Evolutionary conservation across 2,113 vertebrate species (phyloP).

Genomic region (Carollia perspicillata): DNA sequence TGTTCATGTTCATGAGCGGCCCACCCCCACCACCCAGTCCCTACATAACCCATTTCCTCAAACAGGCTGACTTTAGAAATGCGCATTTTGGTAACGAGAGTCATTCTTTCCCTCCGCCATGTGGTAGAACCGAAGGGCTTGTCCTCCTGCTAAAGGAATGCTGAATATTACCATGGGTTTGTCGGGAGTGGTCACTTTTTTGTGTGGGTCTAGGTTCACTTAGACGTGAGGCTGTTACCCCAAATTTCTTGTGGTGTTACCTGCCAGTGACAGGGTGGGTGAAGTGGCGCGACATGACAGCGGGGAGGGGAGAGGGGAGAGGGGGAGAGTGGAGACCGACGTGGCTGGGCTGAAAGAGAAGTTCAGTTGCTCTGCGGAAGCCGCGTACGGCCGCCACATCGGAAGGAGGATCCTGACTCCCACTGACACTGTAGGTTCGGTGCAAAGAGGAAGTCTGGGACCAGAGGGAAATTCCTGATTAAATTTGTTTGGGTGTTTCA

Average conservation of each 20-base stretch:
- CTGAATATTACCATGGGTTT: neutral
- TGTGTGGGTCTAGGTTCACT: slow-evolving; percentile 32
- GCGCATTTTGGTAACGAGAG: neutral
- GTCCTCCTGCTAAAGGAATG: neutral
- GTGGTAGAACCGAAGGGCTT: neutral
- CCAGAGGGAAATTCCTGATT: slow-evolving; percentile 62
- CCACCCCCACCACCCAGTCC: accelerated
- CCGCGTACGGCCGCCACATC: slow-evolving; percentile 58
- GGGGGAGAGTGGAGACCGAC: neutral
- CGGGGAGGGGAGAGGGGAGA: slow-evolving; percentile 21
- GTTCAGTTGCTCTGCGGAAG: slow-evolving; percentile 79
- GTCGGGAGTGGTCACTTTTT: neutral
- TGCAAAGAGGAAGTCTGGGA: slow-evolving; percentile 64
- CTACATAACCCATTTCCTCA: neutral
- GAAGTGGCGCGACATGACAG: slow-evolving; percentile 69
- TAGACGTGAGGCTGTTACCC: slow-evolving; percentile 53
- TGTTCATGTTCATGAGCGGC: neutral
- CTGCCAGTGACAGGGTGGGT: slow-evolving; percentile 57
- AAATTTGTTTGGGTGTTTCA: slow-evolving; percentile 38
- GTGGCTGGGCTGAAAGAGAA: slow-evolving; percentile 73
- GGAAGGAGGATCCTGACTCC: slow-evolving; percentile 43
- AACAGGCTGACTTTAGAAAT: neutral
- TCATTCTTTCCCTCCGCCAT: neutral
- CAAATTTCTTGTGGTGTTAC: slow-evolving; percentile 48
- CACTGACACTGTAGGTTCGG: slow-evolving; percentile 21